Base-by-base conservation (phyloP, 2,797 vertebrate species). In the Enteromius afrohamiltoni region DNA sequence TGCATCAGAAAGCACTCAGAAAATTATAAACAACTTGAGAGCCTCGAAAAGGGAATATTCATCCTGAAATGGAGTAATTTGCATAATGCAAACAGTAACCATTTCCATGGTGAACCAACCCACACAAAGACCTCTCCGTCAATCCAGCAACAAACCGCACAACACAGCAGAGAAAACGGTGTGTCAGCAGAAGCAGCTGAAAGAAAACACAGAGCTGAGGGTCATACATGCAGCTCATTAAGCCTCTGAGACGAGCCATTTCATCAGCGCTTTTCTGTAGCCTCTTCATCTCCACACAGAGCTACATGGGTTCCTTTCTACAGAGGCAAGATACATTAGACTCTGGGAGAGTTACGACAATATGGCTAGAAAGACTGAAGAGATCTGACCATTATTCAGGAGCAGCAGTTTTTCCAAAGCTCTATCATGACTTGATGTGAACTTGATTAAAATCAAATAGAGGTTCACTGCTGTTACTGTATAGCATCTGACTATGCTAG, bases 21-120 rank as follows among this genome's bases (percentile, higher is more conserved):
- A 65, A 73, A 84, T 85, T 73, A 90, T 86, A 87, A 89, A 89
- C 60, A 87, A 89, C 87, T 70, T 58, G 70, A 87, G 79, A 83
- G 83, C 53, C 79, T 89, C 80, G 89, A 87, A 93, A 93, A 90
- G 89, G 85, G 81, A 73, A 86, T 64, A 89, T 92, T 92, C 86
- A 91, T 79, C 87, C 84, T 82, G 29, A 89, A 77, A 55, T 53
- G 68, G 83, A 58, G 85, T 88, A 21, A 88, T 84, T 85, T 83
- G 73, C 83, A 84, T 84, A 76, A 2, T 23, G 31, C 69, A 82
- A 85, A 73, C 71, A 79, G 34, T 31, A 82, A 67, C 42, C 83
- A 91, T 91, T 91, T 90, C 75, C 86, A 91, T 83, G 79, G 73
- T 83, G 62, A 89, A 86, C 81, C 87, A 80, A 91, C 91, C 85